These are phyloP conservation scores for Heloderma charlesbogerti DNA, from an alignment of 2,113 vertebrate species.

Conservation along the genomic window DNA sequence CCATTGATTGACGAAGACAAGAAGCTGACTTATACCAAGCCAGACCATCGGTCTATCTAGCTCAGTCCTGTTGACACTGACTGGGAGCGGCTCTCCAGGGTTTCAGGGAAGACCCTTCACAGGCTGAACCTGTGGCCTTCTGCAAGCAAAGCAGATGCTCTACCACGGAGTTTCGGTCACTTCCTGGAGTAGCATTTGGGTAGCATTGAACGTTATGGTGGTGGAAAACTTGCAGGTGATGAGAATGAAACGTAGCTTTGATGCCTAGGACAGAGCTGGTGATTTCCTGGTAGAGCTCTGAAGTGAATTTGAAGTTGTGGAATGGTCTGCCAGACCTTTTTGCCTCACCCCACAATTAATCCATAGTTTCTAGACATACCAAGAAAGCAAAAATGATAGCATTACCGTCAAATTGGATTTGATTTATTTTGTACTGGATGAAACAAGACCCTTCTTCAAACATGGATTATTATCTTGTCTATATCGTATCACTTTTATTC, in stretches of 20 bases:
- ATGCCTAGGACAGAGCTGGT: not conserved
- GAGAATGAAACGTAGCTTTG: too few relatives aligned
- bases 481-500: too few relatives aligned
- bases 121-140: not conserved
- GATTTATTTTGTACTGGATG: too few relatives aligned
- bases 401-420: too few relatives aligned
- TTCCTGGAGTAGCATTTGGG: not conserved
- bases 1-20: not conserved
- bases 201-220: too few relatives aligned
- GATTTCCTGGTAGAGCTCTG: not conserved
- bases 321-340: too few relatives aligned
- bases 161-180: not conserved
- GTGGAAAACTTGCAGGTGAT: not conserved
- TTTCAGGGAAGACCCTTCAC: not conserved
- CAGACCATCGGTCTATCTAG: not conserved
- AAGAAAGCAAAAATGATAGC: too few relatives aligned
- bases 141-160: not conserved
- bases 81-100: not conserved
- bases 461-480: too few relatives aligned
- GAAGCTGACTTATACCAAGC: not conserved
- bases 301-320: not conserved
- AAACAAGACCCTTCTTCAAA: too few relatives aligned
- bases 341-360: not conserved
- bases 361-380: too few relatives aligned
- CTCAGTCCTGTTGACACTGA: not conserved